A percentile compares a stretch with the other conserved stretches of the same genome.
phyloP scores from a whole-genome alignment of 2,113 vertebrate genomes.

The Pipra filicauda region DNA sequence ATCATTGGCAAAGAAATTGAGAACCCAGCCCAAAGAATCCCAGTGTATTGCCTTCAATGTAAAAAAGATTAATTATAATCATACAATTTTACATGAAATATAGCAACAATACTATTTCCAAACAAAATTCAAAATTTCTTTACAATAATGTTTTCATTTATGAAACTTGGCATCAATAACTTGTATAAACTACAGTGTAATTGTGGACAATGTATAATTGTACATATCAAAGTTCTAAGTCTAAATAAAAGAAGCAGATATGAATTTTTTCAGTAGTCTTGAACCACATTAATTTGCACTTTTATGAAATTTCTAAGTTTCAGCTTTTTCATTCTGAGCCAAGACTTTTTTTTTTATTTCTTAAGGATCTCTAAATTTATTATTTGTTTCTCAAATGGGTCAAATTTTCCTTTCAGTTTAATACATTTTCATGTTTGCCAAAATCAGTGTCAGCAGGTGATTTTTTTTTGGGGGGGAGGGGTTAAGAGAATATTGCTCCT shows the following conservation, averaged over 20 bases:
- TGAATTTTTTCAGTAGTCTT: not conserved
- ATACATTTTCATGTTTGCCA: not conserved
- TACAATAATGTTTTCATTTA: not conserved
- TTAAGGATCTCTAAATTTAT: not conserved
- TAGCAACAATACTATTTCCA: not conserved
- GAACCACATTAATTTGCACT: not conserved
- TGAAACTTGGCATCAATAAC: not conserved
- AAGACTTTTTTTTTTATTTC: not conserved
- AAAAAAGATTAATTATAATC: not conserved
- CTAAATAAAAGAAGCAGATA: not conserved
- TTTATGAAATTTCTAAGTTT: not conserved
- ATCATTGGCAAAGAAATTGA: not conserved
- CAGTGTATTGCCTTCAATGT: not conserved
- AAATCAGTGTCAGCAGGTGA: not conserved
- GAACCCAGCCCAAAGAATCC: not conserved
- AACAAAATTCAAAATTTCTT: not conserved
- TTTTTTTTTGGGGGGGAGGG: not conserved
- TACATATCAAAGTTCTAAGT: not conserved
- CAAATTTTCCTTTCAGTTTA: not conserved
- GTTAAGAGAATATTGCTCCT: not conserved
- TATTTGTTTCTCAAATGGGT: not conserved
- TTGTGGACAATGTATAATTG: not conserved
- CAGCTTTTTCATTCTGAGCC: not conserved
- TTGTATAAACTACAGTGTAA: not conserved
- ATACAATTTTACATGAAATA: not conserved